Base-by-base conservation (phyloP, 2,797 vertebrate species). In the Carduelis carduelis region DNA sequence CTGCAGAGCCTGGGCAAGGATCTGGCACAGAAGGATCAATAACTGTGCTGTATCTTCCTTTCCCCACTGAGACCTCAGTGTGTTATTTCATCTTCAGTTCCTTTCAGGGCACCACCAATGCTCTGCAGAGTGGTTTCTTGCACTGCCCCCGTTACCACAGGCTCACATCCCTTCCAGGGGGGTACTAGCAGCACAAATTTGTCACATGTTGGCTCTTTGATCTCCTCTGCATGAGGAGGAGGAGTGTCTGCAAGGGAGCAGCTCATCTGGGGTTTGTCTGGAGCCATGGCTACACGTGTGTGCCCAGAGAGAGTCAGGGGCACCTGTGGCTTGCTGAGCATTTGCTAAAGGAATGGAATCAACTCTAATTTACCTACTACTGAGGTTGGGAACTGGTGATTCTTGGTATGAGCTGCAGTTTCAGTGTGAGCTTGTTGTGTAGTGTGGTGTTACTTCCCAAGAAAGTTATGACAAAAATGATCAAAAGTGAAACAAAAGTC, bases 291-390 rank as follows among this genome's bases (percentile, higher is more conserved):
- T 35, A 22, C 37, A 12, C 2, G 0, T 46, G 20, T 7, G 43
- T 44, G 26, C n/a, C 41, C 70, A 78, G 47, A 56, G 37, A 68
- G 50, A 57, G 39, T 7, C 12, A 66, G 64, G 32, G 56, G 18
- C 24, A 32, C 5, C 3, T 28, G 12, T 27, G 35, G 8, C 60
- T 79, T 28, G 32, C 55, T 53, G n/a, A 71, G 12, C 9, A 12
- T 32, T 68, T 93, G 14, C 59, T 84, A 34, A 65, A 59, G 34
- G 52, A 28, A 1, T 27, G 23, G 39, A 63, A 70, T 49, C 17
- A 20, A 1, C 37, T 37, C 17, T 80, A 61, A 57, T 24, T 1
- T n/a, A 22, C 14, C 34, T 35, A 0, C 17, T 53, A 0, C 27
- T 72, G 53, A 21, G 26, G 15, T 0, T 57, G 39, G 69, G 39